Percentiles rank a stretch among this genome's conserved stretches.
Evolutionary conservation across 2,113 vertebrate species (phyloP).

Genomic region (Prionailurus viverrinus): DNA sequence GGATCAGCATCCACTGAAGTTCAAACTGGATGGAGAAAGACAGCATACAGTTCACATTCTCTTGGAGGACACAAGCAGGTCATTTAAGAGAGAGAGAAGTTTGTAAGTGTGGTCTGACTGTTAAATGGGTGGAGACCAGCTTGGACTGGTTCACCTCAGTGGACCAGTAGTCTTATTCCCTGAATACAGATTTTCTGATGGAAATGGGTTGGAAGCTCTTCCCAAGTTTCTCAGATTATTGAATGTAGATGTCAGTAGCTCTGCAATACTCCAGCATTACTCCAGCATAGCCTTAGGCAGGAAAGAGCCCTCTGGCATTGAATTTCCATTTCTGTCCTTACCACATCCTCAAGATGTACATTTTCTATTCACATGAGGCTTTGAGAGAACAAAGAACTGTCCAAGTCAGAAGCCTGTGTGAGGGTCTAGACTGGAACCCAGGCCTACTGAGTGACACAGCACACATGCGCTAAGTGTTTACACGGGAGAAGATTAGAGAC

Average conservation of each 20-base stretch:
- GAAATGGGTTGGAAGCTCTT: neutral
- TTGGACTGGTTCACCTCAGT: neutral
- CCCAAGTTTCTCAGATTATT: neutral
- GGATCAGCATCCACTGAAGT: constrained; percentile 94
- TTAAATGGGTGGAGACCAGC: neutral
- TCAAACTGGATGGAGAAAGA: constrained; percentile 90
- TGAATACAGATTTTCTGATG: neutral
- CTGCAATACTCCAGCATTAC: neutral
- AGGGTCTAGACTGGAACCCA: neutral
- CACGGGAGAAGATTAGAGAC: neutral
- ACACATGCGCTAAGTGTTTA: neutral
- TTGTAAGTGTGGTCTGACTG: neutral
- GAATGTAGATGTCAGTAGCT: neutral
- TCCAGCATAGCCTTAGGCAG: neutral
- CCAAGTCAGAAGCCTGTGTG: neutral
- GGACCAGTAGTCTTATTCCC: neutral
- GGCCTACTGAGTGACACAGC: neutral
- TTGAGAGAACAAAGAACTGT: neutral
- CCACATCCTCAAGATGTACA: neutral
- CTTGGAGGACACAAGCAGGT: neutral
- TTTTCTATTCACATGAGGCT: neutral
- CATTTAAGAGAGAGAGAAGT: neutral
- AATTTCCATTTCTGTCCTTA: neutral
- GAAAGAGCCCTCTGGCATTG: neutral
- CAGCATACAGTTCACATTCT: constrained; percentile 32